Evolutionary conservation across 1,140 invertebrate genomes (phyloP).

Genomic region (Pogonomyrmex californicus): DNA sequence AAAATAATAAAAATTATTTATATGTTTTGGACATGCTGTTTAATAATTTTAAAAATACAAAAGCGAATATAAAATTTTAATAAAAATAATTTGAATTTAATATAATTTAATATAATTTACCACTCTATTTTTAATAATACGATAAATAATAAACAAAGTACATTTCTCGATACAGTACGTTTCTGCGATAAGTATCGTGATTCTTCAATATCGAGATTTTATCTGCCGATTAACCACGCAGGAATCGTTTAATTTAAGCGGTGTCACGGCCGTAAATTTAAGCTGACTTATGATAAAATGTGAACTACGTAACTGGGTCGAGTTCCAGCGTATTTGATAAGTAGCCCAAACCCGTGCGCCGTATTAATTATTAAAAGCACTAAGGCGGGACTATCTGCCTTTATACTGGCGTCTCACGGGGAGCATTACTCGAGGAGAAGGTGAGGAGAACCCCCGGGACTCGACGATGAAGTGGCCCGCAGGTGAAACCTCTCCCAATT

Average conservation of each 20-base stretch:
- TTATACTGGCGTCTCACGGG: conserved; percentile 56
- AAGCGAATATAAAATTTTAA: neutral
- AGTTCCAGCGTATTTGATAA: conserved; percentile 60
- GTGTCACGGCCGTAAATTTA: conserved; percentile 31
- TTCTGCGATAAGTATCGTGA: neutral
- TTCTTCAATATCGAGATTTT: neutral
- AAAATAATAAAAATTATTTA: neutral
- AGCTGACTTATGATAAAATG: conserved; percentile 32
- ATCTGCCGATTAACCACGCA: neutral
- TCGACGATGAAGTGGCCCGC: conserved; percentile 62
- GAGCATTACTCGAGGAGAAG: conserved; percentile 54
- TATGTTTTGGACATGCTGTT: neutral
- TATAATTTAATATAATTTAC: neutral
- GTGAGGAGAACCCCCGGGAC: conserved; percentile 50
- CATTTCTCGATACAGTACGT: neutral
- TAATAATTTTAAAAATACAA: neutral
- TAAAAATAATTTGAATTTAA: neutral
- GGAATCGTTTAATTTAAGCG: conserved; percentile 40
- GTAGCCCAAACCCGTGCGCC: conserved; percentile 52
- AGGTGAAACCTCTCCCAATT: conserved; percentile 63
- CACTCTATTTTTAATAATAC: too few species aligned
- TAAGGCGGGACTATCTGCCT: conserved; percentile 62
- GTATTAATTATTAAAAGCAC: conserved; percentile 65
- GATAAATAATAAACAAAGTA: neutral
- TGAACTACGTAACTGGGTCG: conserved; percentile 49